Percentiles rank a stretch among this genome's conserved stretches.
Conservation (phyloP, 30 jellyfish, hydroid and myxozoan genomes). For the Hydractinia echinata region DNA sequence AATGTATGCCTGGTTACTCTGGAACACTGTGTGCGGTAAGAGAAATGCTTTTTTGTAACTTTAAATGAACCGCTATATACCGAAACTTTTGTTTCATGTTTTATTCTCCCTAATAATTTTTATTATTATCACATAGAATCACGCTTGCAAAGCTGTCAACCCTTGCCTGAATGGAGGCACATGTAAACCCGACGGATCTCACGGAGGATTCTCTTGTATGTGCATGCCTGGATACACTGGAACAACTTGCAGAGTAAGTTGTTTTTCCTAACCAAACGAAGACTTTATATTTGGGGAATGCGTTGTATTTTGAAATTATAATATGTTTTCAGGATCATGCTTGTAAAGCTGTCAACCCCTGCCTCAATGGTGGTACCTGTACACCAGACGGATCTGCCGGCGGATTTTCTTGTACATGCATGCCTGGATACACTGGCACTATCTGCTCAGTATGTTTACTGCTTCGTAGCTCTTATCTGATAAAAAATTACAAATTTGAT, state of each 20-base stretch:
- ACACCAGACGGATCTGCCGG: constrained; percentile 57
- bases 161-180: constrained; percentile 18
- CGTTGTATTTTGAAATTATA: not conserved
- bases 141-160: constrained; percentile 12
- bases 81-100: not conserved
- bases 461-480: not conserved
- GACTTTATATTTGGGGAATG: not conserved
- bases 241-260: constrained; percentile 37
- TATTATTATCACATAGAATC: not conserved
- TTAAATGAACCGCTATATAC: not conserved
- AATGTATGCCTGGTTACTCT: constrained; percentile 62
- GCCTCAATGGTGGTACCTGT: constrained; percentile 63
- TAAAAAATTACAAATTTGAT: not conserved
- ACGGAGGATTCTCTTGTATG: constrained; percentile 37
- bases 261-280: not conserved
- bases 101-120: not conserved
- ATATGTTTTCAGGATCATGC: not conserved
- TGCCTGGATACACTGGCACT: constrained; percentile 61
- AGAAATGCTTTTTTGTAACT: not conserved
- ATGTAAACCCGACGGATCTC: constrained; percentile 7
- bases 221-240: constrained; percentile 77
- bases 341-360: constrained; percentile 53
- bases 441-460: constrained; percentile 1
- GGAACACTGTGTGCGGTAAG: constrained; percentile 46
- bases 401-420: constrained; percentile 58